Conservation (phyloP, 2,113 vertebrate genomes). For the Sphyrna mokarran region DNA sequence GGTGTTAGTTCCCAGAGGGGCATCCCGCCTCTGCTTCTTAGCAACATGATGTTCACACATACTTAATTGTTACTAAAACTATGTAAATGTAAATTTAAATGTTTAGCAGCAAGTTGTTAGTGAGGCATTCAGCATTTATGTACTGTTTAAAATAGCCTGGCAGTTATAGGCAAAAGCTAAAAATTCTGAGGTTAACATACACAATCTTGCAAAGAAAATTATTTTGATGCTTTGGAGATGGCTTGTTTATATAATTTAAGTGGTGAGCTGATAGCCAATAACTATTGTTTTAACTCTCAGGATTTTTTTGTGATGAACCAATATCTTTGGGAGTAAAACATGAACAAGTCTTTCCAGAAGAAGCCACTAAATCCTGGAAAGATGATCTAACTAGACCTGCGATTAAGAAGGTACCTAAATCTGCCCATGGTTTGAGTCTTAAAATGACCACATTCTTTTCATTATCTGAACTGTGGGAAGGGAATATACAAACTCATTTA, state of each 20-base stretch:
- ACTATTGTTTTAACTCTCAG: neutral
- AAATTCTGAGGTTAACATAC: neutral
- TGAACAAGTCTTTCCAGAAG: neutral
- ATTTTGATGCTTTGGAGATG: neutral
- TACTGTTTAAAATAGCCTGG: neutral
- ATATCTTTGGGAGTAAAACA: neutral
- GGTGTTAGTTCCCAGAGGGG: no score
- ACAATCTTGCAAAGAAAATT: neutral
- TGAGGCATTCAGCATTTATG: neutral
- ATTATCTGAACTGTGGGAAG: neutral
- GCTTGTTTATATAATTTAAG: neutral
- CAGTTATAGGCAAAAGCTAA: neutral
- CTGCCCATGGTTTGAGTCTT: neutral
- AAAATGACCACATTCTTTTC: neutral
- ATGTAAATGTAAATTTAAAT: neutral
- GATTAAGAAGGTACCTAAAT: slow-evolving; percentile 10
- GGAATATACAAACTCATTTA: neutral
- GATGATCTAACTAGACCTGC: slow-evolving; percentile 2
- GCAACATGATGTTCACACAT: no score
- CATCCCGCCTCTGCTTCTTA: no score
- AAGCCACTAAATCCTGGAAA: neutral
- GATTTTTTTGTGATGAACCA: no score
- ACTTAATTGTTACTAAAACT: neutral
- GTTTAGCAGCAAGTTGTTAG: neutral
- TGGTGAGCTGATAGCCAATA: neutral